Percentiles rank a stretch among this genome's conserved stretches.
These are phyloP conservation scores for Corythornis cristatus DNA, from an alignment of 2,113 vertebrate species.

Conservation along the genomic window DNA sequence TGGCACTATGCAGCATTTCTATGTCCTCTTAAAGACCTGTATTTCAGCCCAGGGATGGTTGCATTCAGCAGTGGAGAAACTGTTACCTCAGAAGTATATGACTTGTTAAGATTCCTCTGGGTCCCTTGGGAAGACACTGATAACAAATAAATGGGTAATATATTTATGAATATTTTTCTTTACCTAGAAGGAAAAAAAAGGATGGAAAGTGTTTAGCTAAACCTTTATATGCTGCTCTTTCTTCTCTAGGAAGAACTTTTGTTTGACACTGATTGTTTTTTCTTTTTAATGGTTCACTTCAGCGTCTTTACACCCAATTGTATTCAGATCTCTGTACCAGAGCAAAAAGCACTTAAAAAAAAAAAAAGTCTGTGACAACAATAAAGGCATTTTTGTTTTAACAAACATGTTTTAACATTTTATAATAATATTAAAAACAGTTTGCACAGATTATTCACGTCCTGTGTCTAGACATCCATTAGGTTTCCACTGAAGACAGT, in stretches of 20 bases:
- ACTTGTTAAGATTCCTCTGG: not conserved
- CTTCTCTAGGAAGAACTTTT: not conserved
- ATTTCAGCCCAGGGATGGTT: not conserved
- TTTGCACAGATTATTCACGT: not conserved
- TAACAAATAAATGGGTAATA: not conserved
- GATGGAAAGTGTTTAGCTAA: not conserved
- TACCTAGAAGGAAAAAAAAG: not conserved
- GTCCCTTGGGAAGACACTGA: not conserved
- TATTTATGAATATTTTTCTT: not conserved
- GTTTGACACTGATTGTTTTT: not conserved
- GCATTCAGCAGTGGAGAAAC: not conserved
- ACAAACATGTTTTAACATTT: not conserved
- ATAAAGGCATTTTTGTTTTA: not conserved
- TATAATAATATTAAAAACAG: not conserved
- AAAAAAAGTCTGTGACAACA: not conserved
- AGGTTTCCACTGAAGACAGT: not conserved
- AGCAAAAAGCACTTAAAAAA: not conserved
- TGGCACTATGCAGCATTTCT: not conserved
- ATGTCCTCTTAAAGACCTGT: not conserved
- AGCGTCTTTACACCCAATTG: not conserved
- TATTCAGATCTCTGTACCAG: not conserved
- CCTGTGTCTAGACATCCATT: not conserved
- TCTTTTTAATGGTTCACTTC: not conserved
- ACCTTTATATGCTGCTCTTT: not conserved
- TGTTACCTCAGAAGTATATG: not conserved